These are phyloP conservation scores for Solenopsis invicta DNA, from an alignment of 1,140 invertebrate genomes.

Conservation along the genomic window DNA sequence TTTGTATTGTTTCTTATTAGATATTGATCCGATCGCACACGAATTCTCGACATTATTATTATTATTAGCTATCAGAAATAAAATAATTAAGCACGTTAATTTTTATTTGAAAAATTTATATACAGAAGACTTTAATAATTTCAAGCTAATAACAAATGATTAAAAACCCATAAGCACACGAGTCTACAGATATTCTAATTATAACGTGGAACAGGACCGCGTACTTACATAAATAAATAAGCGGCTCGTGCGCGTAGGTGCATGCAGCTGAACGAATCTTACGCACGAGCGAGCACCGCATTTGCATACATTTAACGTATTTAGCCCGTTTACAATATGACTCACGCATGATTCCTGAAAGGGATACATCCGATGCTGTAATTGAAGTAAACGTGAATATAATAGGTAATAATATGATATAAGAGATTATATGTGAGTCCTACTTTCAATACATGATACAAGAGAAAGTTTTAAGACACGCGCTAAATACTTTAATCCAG, in stretches of 20 bases:
- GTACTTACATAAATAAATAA: conserved; percentile 49
- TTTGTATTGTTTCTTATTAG: neutral
- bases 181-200: conserved; percentile 6
- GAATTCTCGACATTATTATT: neutral
- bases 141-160: conserved; percentile 21
- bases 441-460: conserved; percentile 11
- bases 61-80: neutral
- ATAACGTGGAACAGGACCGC: neutral
- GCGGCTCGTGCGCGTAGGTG: conserved; percentile 1
- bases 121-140: neutral
- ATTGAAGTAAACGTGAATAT: conserved; percentile 28
- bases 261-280: conserved; percentile 22
- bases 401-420: conserved; percentile 48
- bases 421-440: conserved; percentile 37
- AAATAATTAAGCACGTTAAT: neutral
- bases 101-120: neutral
- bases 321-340: neutral
- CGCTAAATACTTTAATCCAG: conserved; percentile 26
- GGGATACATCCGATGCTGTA: neutral
- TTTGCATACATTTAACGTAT: conserved; percentile 9
- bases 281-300: conserved; percentile 39
- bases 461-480: conserved; percentile 42
- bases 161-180: neutral
- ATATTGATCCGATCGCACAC: neutral
- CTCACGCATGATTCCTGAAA: neutral